Base-by-base conservation (phyloP, 2,888 invertebrate species). In the Dasypolia templi region DNA sequence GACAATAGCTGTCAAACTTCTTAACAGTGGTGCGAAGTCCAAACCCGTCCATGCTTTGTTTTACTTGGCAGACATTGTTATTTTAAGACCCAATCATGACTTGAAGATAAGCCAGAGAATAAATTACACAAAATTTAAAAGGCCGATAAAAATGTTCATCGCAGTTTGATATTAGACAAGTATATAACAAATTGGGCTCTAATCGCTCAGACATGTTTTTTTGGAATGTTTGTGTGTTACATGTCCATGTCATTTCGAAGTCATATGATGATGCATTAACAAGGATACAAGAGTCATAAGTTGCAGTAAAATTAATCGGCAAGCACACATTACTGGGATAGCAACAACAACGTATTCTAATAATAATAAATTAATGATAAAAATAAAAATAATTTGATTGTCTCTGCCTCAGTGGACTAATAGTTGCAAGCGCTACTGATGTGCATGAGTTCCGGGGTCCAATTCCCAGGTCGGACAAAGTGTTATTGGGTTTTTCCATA, bases 51-150 rank as follows among this genome's bases (percentile, higher is more conserved):
- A 63, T 64, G 44, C 29, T 80, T 64, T 66, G 49, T 62, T 72
- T 32, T 49, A 63, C 53, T 76, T 72, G 29, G 29, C 51, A 65
- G 76, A 76, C 71, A 72, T 19, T 75, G 65, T 59, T 69, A 69
- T 72, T 51, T 75, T 69, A 12, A 69, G 58, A 69, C 44, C 39
- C 64, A 66, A 79, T 80, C 32, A 46, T 44, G 64, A 55, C 58
- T 83, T 66, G 35, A 59, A 80, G 76, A 72, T 76, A 66, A 62
- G 42, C 53, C 49, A 39, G 55, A 63, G 22, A 71, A 83, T 75
- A 66, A 69, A 83, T 72, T 79, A 32, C 65, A 71, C 58, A 46
- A 71, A 62, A 79, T 80, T 81, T 66, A 75, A 66, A 59, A 61
- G 46, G 6, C 9, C 9, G 63, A 62, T 49, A 39, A 55, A 59